phyloP scores from a whole-genome alignment of 2,888 invertebrate species.

The Ophioninae sp. region DNA sequence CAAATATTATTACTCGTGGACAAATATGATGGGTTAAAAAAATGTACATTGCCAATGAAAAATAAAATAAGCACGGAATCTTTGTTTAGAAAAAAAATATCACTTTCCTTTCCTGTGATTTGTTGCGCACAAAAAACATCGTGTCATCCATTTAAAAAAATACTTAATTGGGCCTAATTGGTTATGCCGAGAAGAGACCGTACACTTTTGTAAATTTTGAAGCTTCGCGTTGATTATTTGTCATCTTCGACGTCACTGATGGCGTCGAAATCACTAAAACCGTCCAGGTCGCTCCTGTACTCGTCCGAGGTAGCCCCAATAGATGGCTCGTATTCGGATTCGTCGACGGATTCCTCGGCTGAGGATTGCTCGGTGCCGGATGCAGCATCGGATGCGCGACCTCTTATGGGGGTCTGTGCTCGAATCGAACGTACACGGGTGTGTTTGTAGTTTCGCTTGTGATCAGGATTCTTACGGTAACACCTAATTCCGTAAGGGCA shows the following conservation, averaged over 20 bases:
- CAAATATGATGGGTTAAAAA: too few relatives aligned
- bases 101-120: background rate
- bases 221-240: constrained; percentile 26
- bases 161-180: background rate
- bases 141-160: background rate
- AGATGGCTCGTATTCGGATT: constrained; percentile 76
- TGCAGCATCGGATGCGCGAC: constrained; percentile 41
- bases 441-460: constrained; percentile 82
- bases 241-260: constrained; percentile 54
- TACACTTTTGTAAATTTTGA: constrained; percentile 15
- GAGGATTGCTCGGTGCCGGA: constrained; percentile 65
- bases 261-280: constrained; percentile 58
- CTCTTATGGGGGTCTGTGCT: constrained; percentile 63
- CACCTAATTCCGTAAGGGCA: constrained; percentile 85
- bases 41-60: background rate
- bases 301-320: constrained; percentile 66
- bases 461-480: constrained; percentile 83
- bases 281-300: constrained; percentile 61
- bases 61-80: background rate
- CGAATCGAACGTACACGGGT: constrained; percentile 65
- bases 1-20: background rate
- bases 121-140: background rate
- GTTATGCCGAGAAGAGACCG: background rate
- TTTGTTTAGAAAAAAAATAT: background rate
- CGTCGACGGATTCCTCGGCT: constrained; percentile 76